A percentile compares a stretch with the other conserved stretches of the same genome.
phyloP scores from a whole-genome alignment of 2,888 invertebrate genomes.

The Embidobia sp. region DNA sequence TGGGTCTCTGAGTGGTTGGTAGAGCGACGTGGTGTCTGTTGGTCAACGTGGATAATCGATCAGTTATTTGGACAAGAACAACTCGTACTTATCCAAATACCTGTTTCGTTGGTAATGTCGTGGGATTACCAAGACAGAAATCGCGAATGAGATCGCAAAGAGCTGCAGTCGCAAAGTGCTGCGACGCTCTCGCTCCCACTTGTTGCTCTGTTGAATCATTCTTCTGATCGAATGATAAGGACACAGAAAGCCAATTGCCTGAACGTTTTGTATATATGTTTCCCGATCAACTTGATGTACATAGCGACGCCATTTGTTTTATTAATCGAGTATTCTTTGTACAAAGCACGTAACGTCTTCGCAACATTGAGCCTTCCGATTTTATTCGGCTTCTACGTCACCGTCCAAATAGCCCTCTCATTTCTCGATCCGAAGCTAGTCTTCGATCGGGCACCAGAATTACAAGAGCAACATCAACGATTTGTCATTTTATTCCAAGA shows the following conservation, averaged over 20 bases:
- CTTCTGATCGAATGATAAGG: conserved; percentile 45
- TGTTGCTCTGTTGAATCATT: conserved; percentile 46
- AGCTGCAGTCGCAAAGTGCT: conserved; percentile 23
- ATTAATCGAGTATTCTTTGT: conserved; percentile 57
- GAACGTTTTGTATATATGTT: conserved; percentile 55
- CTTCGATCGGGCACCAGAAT: too few relatives aligned
- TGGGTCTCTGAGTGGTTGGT: conserved; percentile 80
- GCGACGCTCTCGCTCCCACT: too few relatives aligned
- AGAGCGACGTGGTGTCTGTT: conserved; percentile 66
- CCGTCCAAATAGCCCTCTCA: not conserved
- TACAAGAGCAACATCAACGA: too few relatives aligned
- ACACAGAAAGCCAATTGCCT: conserved; percentile 13
- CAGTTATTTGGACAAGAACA: conserved; percentile 69
- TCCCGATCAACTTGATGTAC: conserved; percentile 47
- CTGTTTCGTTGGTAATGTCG: conserved; percentile 59
- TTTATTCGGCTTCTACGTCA: conserved; percentile 18
- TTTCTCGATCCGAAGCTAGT: not conserved
- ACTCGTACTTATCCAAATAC: conserved; percentile 68
- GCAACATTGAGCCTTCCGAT: conserved; percentile 29
- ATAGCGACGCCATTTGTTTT: conserved; percentile 44
- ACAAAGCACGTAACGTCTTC: conserved; percentile 51
- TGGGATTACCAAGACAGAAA: not conserved
- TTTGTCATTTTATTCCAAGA: too few relatives aligned
- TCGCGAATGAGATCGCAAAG: not conserved
- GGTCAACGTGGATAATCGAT: conserved; percentile 55